phyloP scores from a whole-genome alignment of 1,140 invertebrate genomes.

The Caenorhabditis tropicalis region DNA sequence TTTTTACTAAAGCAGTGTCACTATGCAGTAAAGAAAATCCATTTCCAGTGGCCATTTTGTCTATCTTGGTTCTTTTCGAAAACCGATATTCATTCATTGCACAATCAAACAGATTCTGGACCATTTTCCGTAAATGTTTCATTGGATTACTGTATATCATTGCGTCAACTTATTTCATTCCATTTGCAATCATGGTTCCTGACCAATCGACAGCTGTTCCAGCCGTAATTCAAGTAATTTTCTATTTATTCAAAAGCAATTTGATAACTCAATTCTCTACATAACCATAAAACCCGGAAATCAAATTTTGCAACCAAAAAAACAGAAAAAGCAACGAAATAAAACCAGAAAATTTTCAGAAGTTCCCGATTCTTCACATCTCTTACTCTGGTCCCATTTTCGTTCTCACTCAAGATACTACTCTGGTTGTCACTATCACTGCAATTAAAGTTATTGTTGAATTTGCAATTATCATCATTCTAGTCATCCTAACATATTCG shows the following conservation, averaged over 20 bases:
- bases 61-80: constrained; percentile 3
- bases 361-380: neutral
- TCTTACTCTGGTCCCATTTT: neutral
- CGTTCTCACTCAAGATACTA: neutral
- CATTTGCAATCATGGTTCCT: neutral
- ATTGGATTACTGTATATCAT: neutral
- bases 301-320: neutral
- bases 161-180: neutral
- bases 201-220: neutral
- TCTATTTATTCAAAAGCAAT: neutral
- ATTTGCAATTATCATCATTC: neutral
- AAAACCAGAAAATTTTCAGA: neutral
- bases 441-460: neutral
- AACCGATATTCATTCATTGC: neutral
- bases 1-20: no score
- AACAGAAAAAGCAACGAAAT: neutral
- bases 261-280: no score
- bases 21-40: no score
- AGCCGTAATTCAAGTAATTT: neutral
- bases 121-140: neutral
- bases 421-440: neutral
- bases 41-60: neutral
- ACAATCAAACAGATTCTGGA: neutral
- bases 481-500: neutral
- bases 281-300: no score